phyloP scores from a whole-genome alignment of 1,140 invertebrate genomes.

The Cyclargus thomasi region DNA sequence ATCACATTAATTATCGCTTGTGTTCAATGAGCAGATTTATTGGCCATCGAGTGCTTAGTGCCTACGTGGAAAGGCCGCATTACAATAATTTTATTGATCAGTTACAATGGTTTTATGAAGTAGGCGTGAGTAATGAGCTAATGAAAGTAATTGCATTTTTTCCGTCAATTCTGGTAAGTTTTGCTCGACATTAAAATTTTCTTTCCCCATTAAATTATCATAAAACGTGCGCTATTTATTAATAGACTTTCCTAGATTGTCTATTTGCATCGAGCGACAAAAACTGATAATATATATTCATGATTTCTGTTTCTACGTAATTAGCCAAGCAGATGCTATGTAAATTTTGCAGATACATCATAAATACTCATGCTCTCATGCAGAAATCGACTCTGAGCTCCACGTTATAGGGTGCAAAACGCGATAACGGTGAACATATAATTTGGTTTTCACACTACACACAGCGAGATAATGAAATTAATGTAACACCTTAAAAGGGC shows the following conservation, averaged over 20 bases:
- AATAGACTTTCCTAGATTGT: conserved; percentile 16
- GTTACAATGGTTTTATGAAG: background rate
- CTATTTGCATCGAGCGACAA: conserved; percentile 7
- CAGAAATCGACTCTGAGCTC: background rate
- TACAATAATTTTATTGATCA: background rate
- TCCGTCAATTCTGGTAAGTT: background rate
- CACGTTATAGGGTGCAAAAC: background rate
- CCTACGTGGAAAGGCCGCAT: too few species aligned
- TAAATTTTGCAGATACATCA: conserved; percentile 14
- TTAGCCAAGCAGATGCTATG: conserved; percentile 13
- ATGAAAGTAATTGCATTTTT: conserved; percentile 26
- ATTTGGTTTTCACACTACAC: conserved; percentile 14
- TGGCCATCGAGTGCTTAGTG: too few species aligned
- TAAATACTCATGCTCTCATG: background rate
- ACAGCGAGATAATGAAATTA: conserved; percentile 15
- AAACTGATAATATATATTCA: conserved; percentile 13
- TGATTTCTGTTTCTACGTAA: conserved; percentile 13
- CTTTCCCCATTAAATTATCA: conserved; percentile 7
- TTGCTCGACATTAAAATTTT: conserved; percentile 1
- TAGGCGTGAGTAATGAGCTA: conserved; percentile 49
- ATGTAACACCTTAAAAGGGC: conserved; percentile 13
- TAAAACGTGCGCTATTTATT: conserved; percentile 14
- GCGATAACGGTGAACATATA: background rate
- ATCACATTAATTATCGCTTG: too few species aligned
- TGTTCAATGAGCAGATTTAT: too few species aligned